Evolutionary conservation across 2,113 vertebrate genomes (phyloP), one percentile per base, ranked within the genome.

Genomic region (Microcebus griseorufus): DNA sequence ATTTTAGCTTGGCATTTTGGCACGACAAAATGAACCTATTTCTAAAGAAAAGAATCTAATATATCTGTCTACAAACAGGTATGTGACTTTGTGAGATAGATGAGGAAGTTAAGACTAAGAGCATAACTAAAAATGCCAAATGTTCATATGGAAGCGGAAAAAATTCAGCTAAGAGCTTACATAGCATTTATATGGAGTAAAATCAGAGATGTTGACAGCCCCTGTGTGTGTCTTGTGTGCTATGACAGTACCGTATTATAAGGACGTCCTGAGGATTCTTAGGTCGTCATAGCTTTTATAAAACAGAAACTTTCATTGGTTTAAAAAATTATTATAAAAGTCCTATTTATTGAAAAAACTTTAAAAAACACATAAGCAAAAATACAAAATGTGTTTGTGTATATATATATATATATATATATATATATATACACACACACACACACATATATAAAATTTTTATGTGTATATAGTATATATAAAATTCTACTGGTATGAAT

Each of bases 1-100:
- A 94, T 81, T 96, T 95, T 67, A 85, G 58, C 90, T 80, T 78
- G 76, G 81, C n/a, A 70, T 20, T 88, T 92, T 85, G 48, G 27
- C 73, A 51, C 45, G 87, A 87, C 62, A 14, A 78, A 88, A 72
- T 78, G 23, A 67, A 90, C 70, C 22, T 72, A 42, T 53, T 73
- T 88, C 22, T 85, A 91, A 91, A 64, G 55, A 87, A 91, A 90
- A 4, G 3, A 13, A 11, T 60, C 32, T 92, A 39, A 92, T 76
- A 2, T 94, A 4, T 76, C 73, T 76, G 13, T 80, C 80, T 86
- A 45, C 85, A 93, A 75, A 82, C 9, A 70, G 60, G 8, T 13
- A 48, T 6, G 6, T 72, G 82, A 42, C 22, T 91, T 85, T 72
- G 70, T 90, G n/a, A 16, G 72, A 10, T 87, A 81, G 65, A 39